A percentile compares a stretch with the other conserved stretches of the same genome.
These are phyloP conservation scores for Cichlasoma orientale DNA, from an alignment of 2,797 vertebrate genomes.

Conservation along the genomic window DNA sequence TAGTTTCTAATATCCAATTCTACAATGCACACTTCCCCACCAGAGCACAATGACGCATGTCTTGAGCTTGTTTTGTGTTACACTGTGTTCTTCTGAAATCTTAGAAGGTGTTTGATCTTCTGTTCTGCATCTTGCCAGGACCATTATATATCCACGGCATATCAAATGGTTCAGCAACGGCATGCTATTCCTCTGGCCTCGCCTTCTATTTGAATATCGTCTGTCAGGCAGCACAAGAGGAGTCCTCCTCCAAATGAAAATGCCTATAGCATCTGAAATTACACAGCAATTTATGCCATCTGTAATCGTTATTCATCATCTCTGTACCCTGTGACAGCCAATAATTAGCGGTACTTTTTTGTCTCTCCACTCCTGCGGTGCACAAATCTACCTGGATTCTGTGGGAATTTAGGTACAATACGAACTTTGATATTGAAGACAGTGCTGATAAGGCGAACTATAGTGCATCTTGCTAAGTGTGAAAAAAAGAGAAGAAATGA, in stretches of 20 bases:
- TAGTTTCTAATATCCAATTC: neutral
- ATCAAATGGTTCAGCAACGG: constrained; percentile 68
- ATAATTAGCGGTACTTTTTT: constrained; percentile 79
- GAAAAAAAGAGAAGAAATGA: neutral
- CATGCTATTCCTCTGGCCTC: constrained; percentile 59
- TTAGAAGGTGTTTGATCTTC: constrained; percentile 69
- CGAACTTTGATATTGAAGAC: constrained; percentile 61
- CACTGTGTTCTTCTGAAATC: constrained; percentile 53
- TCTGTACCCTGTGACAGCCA: constrained; percentile 70
- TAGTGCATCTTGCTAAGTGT: constrained; percentile 14
- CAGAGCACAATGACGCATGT: constrained; percentile 13
- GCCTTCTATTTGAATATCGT: constrained; percentile 74
- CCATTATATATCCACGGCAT: constrained; percentile 64
- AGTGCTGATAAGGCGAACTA: constrained; percentile 43
- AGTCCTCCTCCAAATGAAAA: constrained; percentile 76
- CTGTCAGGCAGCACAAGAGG: constrained; percentile 75
- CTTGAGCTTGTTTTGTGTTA: constrained; percentile 53
- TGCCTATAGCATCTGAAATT: constrained; percentile 79
- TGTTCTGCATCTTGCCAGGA: constrained; percentile 49
- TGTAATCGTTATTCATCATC: constrained; percentile 75
- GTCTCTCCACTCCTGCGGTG: constrained; percentile 48
- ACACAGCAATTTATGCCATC: constrained; percentile 87
- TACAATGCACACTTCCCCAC: neutral
- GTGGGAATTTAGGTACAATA: constrained; percentile 39
- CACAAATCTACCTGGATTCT: constrained; percentile 66